Evolutionary conservation across 2,113 vertebrate genomes (phyloP).

Genomic region (Xyliphius kryptos): DNA sequence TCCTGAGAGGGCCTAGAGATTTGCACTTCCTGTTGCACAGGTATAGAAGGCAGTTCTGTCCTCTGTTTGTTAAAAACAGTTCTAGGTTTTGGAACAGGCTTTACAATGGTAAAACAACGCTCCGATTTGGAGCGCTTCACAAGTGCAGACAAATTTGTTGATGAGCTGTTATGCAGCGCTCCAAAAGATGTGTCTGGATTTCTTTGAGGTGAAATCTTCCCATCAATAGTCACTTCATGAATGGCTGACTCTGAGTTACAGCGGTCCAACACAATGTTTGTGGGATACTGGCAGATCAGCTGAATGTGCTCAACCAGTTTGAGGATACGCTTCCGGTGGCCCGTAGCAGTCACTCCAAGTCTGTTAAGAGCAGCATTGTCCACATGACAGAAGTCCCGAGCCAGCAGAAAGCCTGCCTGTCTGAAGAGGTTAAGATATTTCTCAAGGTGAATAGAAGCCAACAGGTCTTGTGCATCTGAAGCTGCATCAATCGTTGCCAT

Average conservation of each 20-base stretch:
- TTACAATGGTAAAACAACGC: slow-evolving; percentile 38
- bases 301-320: slow-evolving; percentile 62
- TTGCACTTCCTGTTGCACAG: slow-evolving; percentile 7
- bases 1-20: slow-evolving; percentile 49
- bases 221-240: no score
- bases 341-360: slow-evolving; percentile 82
- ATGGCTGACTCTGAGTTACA: slow-evolving; percentile 51
- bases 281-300: slow-evolving; percentile 34
- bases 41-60: slow-evolving; percentile 35
- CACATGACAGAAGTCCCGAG: slow-evolving; percentile 67
- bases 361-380: slow-evolving; percentile 70
- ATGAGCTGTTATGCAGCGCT: slow-evolving; percentile 46
- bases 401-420: slow-evolving; percentile 69
- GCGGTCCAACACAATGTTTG: slow-evolving; percentile 42
- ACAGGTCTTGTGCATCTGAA: slow-evolving; percentile 75
- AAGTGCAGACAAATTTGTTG: slow-evolving; percentile 47
- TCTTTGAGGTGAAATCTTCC: no score
- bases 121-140: slow-evolving; percentile 32
- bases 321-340: slow-evolving; percentile 91
- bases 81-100: slow-evolving; percentile 88
- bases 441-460: slow-evolving; percentile 81
- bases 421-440: slow-evolving; percentile 78
- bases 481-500: slow-evolving; percentile 66
- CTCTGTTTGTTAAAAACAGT: slow-evolving; percentile 78
- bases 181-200: slow-evolving; percentile 32